Evolutionary conservation across 2,888 invertebrate species (phyloP), one percentile per base, ranked within the genome.

Genomic region (Yponomeuta sedellus): DNA sequence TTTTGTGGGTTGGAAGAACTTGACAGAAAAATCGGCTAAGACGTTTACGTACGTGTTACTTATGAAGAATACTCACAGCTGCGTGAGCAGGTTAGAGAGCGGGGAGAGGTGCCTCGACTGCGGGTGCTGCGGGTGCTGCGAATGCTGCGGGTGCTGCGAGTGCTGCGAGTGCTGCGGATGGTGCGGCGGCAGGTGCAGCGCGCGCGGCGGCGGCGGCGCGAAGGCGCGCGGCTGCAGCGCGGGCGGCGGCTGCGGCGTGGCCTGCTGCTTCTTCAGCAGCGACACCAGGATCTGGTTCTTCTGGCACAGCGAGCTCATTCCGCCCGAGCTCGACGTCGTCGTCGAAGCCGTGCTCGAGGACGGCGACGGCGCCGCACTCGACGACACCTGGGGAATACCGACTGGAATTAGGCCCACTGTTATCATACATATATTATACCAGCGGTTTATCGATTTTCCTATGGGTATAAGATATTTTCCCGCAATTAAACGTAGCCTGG

Each of bases 221-320:
- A 16, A 44, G 25, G 25, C 20, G 52, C 20, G 64, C 5, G 11
- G 44, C 34, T n/a, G n/a, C 20, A 16, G 19, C 0, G 4, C 25
- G 19, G 94, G 94, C 71, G 94, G 92, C 70, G 94, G 94, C 75
- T 94, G 91, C 68, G 94, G 94, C 64, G 94, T 88, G 34, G 94
- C 92, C 70, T 94, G 94, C 74, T 95, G 94, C 79, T 95, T 95
- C 66, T 96, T 96, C 77, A 97, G 86, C 74, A 97, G 85, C 61
- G 94, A 94, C 57, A 97, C 97, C 72, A 97, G 91, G 94, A 97
- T 97, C 81, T 95, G 94, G 82, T 97, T 97, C 80, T 94, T 95
- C 83, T 96, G 95, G 84, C 96, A 96, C 65, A 97, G 90, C 71
- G 94, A 94, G 74, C 95, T 96, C 82, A 88, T 91, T 72, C 86